Evolutionary conservation across 2,888 invertebrate genomes (phyloP).

Genomic region (Caenorhabditis sulstoni): DNA sequence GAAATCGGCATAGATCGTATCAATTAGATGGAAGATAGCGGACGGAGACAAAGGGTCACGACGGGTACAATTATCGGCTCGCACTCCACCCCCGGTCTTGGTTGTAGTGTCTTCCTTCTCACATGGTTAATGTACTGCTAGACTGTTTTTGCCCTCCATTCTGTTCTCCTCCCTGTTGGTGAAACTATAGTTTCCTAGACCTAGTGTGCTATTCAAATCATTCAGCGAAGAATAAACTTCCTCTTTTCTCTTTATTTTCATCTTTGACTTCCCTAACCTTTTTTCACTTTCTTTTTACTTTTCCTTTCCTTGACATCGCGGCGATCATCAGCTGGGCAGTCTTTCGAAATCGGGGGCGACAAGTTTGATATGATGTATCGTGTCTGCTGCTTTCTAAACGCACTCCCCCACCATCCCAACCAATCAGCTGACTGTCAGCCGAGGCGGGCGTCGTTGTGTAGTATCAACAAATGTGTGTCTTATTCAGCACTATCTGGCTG

Average conservation of each 20-base stretch:
- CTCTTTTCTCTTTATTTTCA: not conserved
- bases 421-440: slow-evolving; percentile 60
- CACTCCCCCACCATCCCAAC: slow-evolving; percentile 43
- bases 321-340: slow-evolving; percentile 52
- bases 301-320: slow-evolving; percentile 34
- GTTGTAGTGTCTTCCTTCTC: not conserved
- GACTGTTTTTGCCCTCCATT: slow-evolving; percentile 2
- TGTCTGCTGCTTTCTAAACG: slow-evolving; percentile 36
- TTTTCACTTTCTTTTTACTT: slow-evolving; percentile 23
- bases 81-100: slow-evolving; percentile 5
- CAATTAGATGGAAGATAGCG: slow-evolving; percentile 35
- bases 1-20: slow-evolving; percentile 31
- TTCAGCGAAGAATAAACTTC: slow-evolving; percentile 32
- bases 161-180: not conserved
- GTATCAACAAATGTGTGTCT: slow-evolving; percentile 48
- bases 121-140: not conserved
- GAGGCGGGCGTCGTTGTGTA: slow-evolving; percentile 29
- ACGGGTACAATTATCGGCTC: slow-evolving; percentile 19
- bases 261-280: slow-evolving; percentile 12
- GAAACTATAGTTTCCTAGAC: not conserved
- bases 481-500: slow-evolving; percentile 49
- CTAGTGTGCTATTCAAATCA: not conserved
- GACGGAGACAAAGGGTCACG: slow-evolving; percentile 1
- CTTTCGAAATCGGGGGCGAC: slow-evolving; percentile 33
- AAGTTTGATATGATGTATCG: slow-evolving; percentile 50